Base-by-base conservation (phyloP, 2,797 vertebrate genomes). In the Trachops cirrhosus region DNA sequence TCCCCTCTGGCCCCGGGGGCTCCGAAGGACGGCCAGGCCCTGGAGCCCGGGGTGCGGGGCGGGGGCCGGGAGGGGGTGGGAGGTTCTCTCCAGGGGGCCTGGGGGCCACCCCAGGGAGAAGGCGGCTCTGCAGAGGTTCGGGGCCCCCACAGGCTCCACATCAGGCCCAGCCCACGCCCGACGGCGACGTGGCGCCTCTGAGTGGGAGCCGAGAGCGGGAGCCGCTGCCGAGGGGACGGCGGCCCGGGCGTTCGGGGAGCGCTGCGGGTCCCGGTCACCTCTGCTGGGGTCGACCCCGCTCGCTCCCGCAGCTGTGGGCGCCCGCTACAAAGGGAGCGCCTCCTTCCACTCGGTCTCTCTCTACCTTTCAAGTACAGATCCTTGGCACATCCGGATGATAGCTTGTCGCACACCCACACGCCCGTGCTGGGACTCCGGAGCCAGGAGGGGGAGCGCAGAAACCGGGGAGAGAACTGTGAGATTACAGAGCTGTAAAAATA, bases 151-250 rank as follows among this genome's bases (percentile, higher is more conserved):
- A 6, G 83, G 59, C 74, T 77, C 64, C 79, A 46, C 26, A 1
- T 71, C 91, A 57, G 83, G 82, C 44, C 8, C 89, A 64, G 6
- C 96, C 97, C 91, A 95, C 86, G 26, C 91, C 52, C 83, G 93
- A 46, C 93, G 75, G 89, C 15, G 1, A 68, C 14, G 0, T 0
- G 39, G 67, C 24, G 46, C 5, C 54, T 54, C 48, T 24, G 89
- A 50, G 79, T 46, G 37, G 11, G 18, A 0, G 21, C 93, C 41
- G 50, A 44, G 74, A 94, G 96, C 83, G 91, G 96, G 89, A 83
- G 12, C n/a, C 21, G 14, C 93, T 93, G 95, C 93, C 96, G 94
- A 93, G 96, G 96, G 26, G 57, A 88, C 62, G 52, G 22, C 64
- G 2, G 18, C 18, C 10, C 9, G 3, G 8, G 82, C 34, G 2